Evolutionary conservation across 2,888 invertebrate species (phyloP), one percentile per base, ranked within the genome.

Genomic region (Scaptomyza parva): DNA sequence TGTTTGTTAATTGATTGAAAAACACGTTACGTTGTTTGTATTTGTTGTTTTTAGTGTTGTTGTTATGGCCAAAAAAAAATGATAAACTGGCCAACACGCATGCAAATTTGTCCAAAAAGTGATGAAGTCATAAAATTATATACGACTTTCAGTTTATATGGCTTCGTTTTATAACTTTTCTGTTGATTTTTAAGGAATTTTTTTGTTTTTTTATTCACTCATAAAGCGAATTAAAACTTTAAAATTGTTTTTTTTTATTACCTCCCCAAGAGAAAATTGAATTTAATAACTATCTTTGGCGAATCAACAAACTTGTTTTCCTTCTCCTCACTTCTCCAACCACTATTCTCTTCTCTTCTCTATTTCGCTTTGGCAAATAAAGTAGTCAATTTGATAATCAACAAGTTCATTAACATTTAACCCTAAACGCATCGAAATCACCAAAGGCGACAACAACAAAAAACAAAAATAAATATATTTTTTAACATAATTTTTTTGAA

Each of bases 351-450:
- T 52, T 61, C 30, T 57, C 48, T 61, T 59, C 66, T 72, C 63
- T 55, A 64, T 64, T 62, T 75, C 51, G 51, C n/a, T n/a, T 41
- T 35, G 74, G 61, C 79, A 85, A 85, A 85, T 85, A 78, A 88
- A 85, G 85, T 82, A 87, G 85, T 88, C 85, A 85, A 88, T 71
- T 82, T 85, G 74, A 87, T 78, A 85, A 86, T 89, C 89, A 89
- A 89, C 89, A 89, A 87, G 88, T 88, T 89, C 89, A 88, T 88
- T 88, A 88, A 84, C 88, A 81, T 76, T 89, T 89, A 88, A 88
- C 88, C 88, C 86, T 63, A 78, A 73, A 83, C 72, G 60, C 70
- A 77, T 47, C n/a, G 50, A 53, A 51, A 62, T 47, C 54, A 51
- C 73, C 75, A 48, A 51, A 57, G 63, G 68, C 50, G 69, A 78